phyloP scores from a whole-genome alignment of 2,797 vertebrate species.

The Heteromormyrus szaboi region DNA sequence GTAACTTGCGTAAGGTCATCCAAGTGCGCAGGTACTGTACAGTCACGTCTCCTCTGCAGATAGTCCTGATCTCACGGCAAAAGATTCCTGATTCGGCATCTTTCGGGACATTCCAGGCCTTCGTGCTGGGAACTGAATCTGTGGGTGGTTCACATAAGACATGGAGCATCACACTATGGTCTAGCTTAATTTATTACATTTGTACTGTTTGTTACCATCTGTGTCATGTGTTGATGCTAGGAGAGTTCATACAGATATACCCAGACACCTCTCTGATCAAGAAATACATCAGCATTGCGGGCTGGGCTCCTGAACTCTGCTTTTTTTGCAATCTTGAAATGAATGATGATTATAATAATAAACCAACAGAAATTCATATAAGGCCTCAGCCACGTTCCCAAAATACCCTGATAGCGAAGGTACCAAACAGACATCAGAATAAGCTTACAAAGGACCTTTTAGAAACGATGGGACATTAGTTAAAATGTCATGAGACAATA shows the following conservation, averaged over 20 bases:
- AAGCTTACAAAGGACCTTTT: background rate
- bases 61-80: background rate
- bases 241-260: background rate
- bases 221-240: background rate
- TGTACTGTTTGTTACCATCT: background rate
- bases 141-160: background rate
- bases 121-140: background rate
- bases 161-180: background rate
- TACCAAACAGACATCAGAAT: background rate
- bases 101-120: background rate
- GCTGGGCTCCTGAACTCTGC: background rate
- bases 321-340: background rate
- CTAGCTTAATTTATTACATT: background rate
- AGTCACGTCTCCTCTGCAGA: background rate
- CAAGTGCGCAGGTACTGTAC: slow-evolving; percentile 76
- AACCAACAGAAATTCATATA: background rate
- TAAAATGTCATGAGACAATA: background rate
- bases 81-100: background rate
- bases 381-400: background rate
- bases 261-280: background rate
- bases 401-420: background rate
- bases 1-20: slow-evolving; percentile 83
- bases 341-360: background rate
- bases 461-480: background rate
- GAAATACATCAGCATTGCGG: background rate